These are phyloP conservation scores for Sebastes nivosus DNA, from an alignment of 2,797 vertebrate genomes.

Conservation along the genomic window DNA sequence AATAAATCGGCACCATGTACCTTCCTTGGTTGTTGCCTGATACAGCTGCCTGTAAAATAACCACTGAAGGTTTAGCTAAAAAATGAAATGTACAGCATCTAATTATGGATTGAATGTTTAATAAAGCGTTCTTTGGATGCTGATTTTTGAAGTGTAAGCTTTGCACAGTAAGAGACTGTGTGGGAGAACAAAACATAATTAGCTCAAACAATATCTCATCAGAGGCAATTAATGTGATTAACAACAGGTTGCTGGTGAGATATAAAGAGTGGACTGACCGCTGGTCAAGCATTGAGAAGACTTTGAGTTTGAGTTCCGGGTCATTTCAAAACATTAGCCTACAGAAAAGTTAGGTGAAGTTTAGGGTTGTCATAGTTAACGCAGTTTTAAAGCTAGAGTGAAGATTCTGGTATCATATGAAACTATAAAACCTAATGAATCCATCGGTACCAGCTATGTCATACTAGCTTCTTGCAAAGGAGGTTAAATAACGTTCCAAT, in stretches of 20 bases:
- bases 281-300: background rate
- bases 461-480: rapidly evolving
- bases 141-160: slow-evolving; percentile 12
- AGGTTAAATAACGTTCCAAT: too few species aligned
- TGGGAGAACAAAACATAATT: slow-evolving; percentile 10
- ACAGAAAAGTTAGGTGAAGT: too few species aligned
- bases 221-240: background rate
- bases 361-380: too few species aligned
- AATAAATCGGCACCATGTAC: too few species aligned
- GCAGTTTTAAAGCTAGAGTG: too few species aligned
- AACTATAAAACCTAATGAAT: rapidly evolving
- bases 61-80: too few species aligned
- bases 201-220: slow-evolving; percentile 26
- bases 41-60: too few species aligned
- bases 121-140: background rate
- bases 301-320: too few species aligned
- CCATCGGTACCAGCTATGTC: rapidly evolving
- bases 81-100: background rate
- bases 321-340: too few species aligned
- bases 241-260: background rate
- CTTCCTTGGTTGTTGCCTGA: too few species aligned
- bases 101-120: background rate
- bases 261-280: background rate
- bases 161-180: background rate
- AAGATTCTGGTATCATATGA: too few species aligned